These are phyloP conservation scores for Typhlichthys subterraneus DNA, from an alignment of 2,797 vertebrate genomes.

Conservation along the genomic window DNA sequence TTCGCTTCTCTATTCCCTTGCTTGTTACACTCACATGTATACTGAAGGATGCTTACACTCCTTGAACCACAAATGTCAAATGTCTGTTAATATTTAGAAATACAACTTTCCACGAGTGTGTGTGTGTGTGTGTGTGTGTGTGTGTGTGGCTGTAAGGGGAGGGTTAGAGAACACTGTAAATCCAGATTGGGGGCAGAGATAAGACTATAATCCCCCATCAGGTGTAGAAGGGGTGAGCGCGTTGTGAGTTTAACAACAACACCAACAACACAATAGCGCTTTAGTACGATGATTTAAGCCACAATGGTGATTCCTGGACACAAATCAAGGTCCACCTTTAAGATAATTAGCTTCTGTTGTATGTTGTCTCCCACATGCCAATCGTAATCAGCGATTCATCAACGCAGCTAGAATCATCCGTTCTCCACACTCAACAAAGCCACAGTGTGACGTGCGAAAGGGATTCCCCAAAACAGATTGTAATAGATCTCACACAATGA, in stretches of 20 bases:
- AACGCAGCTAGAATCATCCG: conserved; percentile 35
- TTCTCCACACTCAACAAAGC: conserved; percentile 22
- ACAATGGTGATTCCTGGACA: too few relatives aligned
- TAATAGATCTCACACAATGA: neutral
- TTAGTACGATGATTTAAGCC: too few relatives aligned
- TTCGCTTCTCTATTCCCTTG: neutral
- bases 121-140: conserved; percentile 2
- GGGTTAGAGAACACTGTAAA: too few relatives aligned
- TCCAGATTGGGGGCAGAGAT: neutral
- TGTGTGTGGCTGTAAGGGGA: neutral
- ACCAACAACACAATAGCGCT: too few relatives aligned
- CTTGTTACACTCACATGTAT: conserved; percentile 21
- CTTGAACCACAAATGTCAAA: neutral
- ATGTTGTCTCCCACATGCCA: conserved; percentile 25
- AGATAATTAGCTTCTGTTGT: conserved; percentile 44
- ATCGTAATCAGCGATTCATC: conserved; percentile 47
- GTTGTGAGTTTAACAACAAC: too few relatives aligned
- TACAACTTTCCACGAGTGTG: neutral
- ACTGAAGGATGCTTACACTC: conserved; percentile 11
- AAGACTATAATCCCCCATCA: too few relatives aligned
- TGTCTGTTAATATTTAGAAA: neutral
- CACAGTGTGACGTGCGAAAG: conserved; percentile 16
- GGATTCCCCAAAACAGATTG: conserved; percentile 35
- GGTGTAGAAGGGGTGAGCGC: too few relatives aligned
- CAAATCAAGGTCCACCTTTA: conserved; percentile 19